These are phyloP conservation scores for Saturnia japonica DNA, from an alignment of 2,888 invertebrate species.

Conservation along the genomic window DNA sequence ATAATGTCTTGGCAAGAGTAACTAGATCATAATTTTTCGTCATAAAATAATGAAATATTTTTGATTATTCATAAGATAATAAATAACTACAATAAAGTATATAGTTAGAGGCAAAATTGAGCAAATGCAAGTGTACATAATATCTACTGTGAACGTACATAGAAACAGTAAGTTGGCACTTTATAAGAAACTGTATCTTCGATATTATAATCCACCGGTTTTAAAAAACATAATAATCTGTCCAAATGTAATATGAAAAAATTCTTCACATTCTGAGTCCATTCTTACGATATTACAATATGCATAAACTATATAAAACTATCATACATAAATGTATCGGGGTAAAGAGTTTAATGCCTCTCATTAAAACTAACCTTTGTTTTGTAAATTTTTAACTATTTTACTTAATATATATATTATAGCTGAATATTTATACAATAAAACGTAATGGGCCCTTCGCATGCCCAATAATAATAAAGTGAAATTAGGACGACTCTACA, in stretches of 20 bases:
- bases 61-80: constrained; percentile 1
- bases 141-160: not conserved
- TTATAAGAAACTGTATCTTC: not conserved
- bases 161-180: not conserved
- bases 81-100: not conserved
- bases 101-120: not conserved
- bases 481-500: constrained; percentile 22
- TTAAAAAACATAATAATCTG: not conserved
- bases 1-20: not conserved
- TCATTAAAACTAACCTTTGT: not conserved
- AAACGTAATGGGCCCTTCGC: constrained; percentile 20
- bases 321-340: not conserved
- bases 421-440: constrained; percentile 7
- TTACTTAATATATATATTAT: not conserved
- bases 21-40: not conserved
- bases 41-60: not conserved
- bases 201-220: too few relatives aligned
- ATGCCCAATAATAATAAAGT: constrained; percentile 17
- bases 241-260: not conserved
- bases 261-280: not conserved
- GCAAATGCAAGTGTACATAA: too few relatives aligned
- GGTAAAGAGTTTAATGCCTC: not conserved
- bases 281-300: not conserved
- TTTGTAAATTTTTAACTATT: not conserved
- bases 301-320: not conserved